Base-by-base conservation (phyloP, 53 echinoderm and acorn worm genomes). In the Zoroaster sp. region DNA sequence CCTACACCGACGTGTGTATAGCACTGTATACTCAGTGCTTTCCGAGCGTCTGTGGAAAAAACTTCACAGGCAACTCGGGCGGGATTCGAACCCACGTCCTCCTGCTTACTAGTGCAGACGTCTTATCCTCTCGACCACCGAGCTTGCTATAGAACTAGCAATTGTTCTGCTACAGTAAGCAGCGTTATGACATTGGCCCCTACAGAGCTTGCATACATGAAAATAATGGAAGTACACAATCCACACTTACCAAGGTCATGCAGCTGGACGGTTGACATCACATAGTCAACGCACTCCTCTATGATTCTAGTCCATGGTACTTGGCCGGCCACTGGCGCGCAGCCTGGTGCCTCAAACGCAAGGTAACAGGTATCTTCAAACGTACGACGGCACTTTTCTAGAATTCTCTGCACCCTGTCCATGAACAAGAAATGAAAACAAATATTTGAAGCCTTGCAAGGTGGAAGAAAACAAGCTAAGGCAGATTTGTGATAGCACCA, bases 301-400 rank as follows among this genome's bases (percentile, higher is more conserved):
- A 95, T 87, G 38, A 97, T 91, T 75, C 80, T 79, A 20, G 83
- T 89, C 98, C 98, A 98, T 15, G 95, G 98, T 73, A 93, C 85
- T 45, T 96, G 92, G 28, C 89, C 88, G 31, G 90, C 67, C 21
- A 86, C 59, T 1, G 95, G 94, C 43, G 83, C 81, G 38, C 94
- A 94, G 43, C 98, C 94, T 25, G 75, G 82, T 3, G 87, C 89
- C 69, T 94, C 91, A 76, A 80, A 93, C 82, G 78, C 83, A 51
- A 89, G 35, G 42, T 74, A 87, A 55, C 95, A 95, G 69, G 89
- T 79, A 28, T 88, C 73, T 65, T 94, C 94, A 91, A 92, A 98
- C 6, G 86, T 68, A 21, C 91, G 86, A 25, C 89, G 55, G 47
- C 91, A 88, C 67, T 87, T 94, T 28, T 83, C 89, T n/a, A 98